Percentiles rank a stretch among this genome's conserved stretches.
These are phyloP conservation scores for Steatocranus sp. DNA, from an alignment of 2,797 vertebrate genomes.

Conservation along the genomic window DNA sequence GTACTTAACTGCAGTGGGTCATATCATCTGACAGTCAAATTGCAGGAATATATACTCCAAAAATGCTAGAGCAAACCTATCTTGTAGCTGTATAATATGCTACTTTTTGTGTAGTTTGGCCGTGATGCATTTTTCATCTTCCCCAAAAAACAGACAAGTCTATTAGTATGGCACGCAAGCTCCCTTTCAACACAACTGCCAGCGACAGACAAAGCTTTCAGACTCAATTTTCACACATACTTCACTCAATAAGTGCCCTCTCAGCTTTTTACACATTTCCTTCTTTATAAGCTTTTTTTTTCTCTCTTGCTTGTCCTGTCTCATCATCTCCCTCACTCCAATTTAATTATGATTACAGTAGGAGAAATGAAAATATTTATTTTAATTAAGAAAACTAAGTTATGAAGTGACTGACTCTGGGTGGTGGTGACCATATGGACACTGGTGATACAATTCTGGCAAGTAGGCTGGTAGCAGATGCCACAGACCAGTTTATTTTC, in stretches of 20 bases:
- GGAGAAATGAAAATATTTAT: slow-evolving; percentile 52
- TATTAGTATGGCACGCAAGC: slow-evolving; percentile 37
- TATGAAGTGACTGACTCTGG: slow-evolving; percentile 36
- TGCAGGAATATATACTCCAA: background rate
- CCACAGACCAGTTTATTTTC: slow-evolving; percentile 58
- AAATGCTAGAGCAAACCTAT: background rate
- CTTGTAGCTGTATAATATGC: background rate
- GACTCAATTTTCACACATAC: slow-evolving; percentile 53
- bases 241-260: slow-evolving; percentile 57
- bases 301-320: slow-evolving; percentile 12
- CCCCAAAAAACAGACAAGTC: slow-evolving; percentile 7
- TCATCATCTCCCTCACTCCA: slow-evolving; percentile 22
- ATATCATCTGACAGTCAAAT: background rate
- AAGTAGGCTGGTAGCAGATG: slow-evolving; percentile 65
- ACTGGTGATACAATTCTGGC: slow-evolving; percentile 47
- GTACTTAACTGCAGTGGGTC: background rate
- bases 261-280: slow-evolving; percentile 51
- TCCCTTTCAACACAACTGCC: slow-evolving; percentile 39
- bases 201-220: slow-evolving; percentile 53
- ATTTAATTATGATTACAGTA: slow-evolving; percentile 47
- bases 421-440: slow-evolving; percentile 70
- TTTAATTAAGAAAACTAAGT: slow-evolving; percentile 62
- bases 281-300: slow-evolving; percentile 37
- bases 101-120: background rate
- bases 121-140: slow-evolving; percentile 4